Percentiles rank a stretch among this genome's conserved stretches.
These are phyloP conservation scores for Manis crassicaudata DNA, from an alignment of 2,797 vertebrate genomes.

Conservation along the genomic window DNA sequence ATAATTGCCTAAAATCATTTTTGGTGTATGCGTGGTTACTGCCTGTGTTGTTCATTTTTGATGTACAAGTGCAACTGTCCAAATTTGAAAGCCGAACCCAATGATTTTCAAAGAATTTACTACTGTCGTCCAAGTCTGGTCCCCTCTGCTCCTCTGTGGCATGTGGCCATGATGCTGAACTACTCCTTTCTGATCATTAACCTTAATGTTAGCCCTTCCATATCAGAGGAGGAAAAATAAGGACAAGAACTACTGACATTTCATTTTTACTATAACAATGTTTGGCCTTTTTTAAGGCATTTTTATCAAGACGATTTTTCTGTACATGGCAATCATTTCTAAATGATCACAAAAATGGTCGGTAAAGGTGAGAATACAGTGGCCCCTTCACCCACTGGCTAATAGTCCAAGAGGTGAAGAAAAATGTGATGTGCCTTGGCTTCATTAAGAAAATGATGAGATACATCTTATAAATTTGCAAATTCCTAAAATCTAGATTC, in stretches of 20 bases:
- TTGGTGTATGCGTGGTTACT: not conserved
- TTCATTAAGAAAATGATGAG: constrained; percentile 4
- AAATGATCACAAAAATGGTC: not conserved
- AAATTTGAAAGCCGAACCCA: not conserved
- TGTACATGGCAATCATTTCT: not conserved
- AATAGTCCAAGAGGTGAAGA: not conserved
- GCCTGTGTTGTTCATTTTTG: not conserved
- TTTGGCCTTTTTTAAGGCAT: not conserved
- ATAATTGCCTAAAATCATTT: not conserved
- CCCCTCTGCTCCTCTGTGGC: not conserved
- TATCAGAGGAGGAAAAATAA: not conserved
- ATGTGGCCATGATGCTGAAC: not conserved
- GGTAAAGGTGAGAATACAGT: not conserved
- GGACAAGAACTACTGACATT: not conserved
- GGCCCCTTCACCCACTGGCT: not conserved
- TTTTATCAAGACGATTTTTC: not conserved
- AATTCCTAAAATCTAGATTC: not conserved
- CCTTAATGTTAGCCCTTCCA: not conserved
- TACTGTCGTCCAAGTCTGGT: not conserved
- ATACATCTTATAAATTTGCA: not conserved
- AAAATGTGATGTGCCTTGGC: not conserved
- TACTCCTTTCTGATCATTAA: not conserved
- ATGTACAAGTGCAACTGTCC: not conserved
- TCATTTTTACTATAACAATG: not conserved
- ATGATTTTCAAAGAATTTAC: not conserved